Percentiles rank a stretch among this genome's conserved stretches.
Evolutionary conservation across 2,797 vertebrate genomes (phyloP).

Genomic region (Delichon dasypus): DNA sequence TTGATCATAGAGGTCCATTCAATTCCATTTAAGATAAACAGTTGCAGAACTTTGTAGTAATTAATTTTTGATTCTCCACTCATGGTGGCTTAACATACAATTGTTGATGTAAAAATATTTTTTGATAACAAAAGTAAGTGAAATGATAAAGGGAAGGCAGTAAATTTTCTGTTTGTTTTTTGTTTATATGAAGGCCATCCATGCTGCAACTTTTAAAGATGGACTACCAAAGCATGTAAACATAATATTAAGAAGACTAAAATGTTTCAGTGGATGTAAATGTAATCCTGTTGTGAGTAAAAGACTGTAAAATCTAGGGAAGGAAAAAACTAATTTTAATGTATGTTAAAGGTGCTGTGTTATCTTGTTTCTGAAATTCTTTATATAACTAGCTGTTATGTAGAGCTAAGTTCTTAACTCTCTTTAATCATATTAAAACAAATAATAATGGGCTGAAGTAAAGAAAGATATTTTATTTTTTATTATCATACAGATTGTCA

Average conservation of each 20-base stretch:
- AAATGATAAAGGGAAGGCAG: neutral
- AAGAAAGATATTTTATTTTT: neutral
- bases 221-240: neutral
- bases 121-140: neutral
- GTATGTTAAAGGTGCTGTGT: neutral
- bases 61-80: slow-evolving; percentile 29
- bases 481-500: neutral
- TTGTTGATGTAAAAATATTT: neutral
- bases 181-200: neutral
- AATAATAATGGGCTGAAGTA: neutral
- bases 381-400: neutral
- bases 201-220: neutral
- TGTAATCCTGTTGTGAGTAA: neutral
- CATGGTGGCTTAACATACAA: neutral
- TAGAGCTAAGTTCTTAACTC: neutral
- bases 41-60: neutral
- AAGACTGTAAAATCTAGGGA: neutral
- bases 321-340: neutral
- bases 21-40: slow-evolving; percentile 16
- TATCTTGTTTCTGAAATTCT: neutral
- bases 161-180: neutral
- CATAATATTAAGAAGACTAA: neutral
- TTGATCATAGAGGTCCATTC: slow-evolving; percentile 9
- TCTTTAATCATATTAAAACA: neutral
- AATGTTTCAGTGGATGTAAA: neutral